phyloP scores from a whole-genome alignment of 2,113 vertebrate species.

The Larimichthys polyactis region DNA sequence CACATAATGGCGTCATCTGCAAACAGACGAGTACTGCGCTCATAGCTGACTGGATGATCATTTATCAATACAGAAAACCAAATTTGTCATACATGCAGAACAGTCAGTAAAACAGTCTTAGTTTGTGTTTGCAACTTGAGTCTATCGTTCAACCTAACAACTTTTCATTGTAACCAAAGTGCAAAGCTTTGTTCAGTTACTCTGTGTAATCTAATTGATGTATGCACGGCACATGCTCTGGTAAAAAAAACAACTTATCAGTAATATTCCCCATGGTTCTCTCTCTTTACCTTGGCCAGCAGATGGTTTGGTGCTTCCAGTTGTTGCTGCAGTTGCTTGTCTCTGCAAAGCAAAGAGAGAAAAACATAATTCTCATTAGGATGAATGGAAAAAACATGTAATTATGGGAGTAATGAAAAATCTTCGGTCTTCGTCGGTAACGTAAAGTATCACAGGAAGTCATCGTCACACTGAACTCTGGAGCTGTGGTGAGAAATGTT shows the following conservation, averaged over 20 bases:
- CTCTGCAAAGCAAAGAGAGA: slow-evolving; percentile 74
- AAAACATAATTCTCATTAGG: not conserved
- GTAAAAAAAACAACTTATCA: too few species aligned
- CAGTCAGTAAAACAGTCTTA: not conserved
- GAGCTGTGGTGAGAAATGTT: not conserved
- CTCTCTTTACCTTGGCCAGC: slow-evolving; percentile 75
- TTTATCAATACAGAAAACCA: not conserved
- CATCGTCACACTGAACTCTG: not conserved
- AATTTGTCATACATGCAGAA: too few species aligned
- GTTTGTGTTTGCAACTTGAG: too few species aligned
- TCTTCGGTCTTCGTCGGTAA: not conserved
- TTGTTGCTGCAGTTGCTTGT: slow-evolving; percentile 77
- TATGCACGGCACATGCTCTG: not conserved
- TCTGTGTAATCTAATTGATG: not conserved
- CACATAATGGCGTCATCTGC: not conserved
- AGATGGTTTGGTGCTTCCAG: slow-evolving; percentile 80
- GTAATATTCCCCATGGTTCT: too few species aligned
- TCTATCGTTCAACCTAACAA: too few species aligned
- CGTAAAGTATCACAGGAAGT: not conserved
- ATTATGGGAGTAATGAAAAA: not conserved
- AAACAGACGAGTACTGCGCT: not conserved
- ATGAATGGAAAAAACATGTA: not conserved
- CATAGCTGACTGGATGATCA: not conserved
- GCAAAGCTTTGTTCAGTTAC: not conserved
- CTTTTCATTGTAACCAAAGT: not conserved